Percentiles rank a stretch among this genome's conserved stretches.
Evolutionary conservation across 2,888 invertebrate species (phyloP).

Genomic region (Nephrotoma flavescens): DNA sequence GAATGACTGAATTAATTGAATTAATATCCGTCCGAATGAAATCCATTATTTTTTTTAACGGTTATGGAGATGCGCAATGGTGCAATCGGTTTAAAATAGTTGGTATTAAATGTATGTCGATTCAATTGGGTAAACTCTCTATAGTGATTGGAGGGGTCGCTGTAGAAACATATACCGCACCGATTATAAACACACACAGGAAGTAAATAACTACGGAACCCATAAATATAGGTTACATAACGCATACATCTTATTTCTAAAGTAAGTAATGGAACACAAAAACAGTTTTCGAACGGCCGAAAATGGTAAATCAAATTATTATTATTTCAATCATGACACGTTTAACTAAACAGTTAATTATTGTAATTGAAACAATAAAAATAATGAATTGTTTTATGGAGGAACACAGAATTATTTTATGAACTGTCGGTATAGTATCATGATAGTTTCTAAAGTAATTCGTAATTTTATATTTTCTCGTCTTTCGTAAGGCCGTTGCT

Average conservation of each 20-base stretch:
- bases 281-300: background rate
- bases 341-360: background rate
- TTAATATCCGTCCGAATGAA: background rate
- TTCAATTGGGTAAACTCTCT: too few relatives aligned
- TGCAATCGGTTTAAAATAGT: too few relatives aligned
- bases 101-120: too few relatives aligned
- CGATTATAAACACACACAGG: background rate
- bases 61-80: too few relatives aligned
- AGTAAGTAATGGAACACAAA: background rate
- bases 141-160: too few relatives aligned
- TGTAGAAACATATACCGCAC: background rate
- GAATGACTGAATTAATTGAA: background rate
- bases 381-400: background rate
- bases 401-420: background rate
- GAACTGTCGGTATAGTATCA: background rate
- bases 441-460: background rate
- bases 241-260: background rate
- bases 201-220: background rate
- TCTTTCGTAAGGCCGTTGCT: background rate
- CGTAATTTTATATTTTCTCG: too few relatives aligned
- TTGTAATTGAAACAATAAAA: background rate
- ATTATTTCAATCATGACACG: background rate
- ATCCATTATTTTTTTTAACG: too few relatives aligned
- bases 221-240: background rate
- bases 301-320: background rate